Conservation (phyloP, 2,888 invertebrate species). For the Euzophera pinguis region DNA sequence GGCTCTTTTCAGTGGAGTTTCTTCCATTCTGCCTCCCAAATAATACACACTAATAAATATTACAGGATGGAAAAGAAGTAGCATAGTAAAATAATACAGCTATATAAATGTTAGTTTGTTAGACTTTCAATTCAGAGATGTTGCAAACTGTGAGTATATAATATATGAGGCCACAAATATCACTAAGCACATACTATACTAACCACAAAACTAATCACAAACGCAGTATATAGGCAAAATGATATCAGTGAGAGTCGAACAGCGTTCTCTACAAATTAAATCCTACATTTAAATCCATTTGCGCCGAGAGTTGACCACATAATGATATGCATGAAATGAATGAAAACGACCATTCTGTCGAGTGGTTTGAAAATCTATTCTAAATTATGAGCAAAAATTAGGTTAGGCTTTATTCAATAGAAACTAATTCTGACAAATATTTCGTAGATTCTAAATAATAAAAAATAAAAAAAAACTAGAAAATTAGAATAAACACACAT, state of each 20-base stretch:
- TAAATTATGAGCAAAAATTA: background rate
- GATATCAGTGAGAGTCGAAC: conserved; percentile 13
- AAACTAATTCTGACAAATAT: too few species aligned
- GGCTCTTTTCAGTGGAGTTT: too few species aligned
- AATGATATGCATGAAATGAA: conserved; percentile 10
- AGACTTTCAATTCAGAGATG: too few species aligned
- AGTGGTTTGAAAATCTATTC: conserved; percentile 15
- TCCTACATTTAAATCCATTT: conserved; percentile 13
- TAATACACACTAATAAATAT: too few species aligned
- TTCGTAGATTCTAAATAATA: too few species aligned
- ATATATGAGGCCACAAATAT: background rate
- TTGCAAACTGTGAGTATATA: background rate
- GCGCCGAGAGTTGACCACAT: conserved; percentile 7
- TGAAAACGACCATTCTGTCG: conserved; percentile 20
- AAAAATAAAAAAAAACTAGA: too few species aligned
- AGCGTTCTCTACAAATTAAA: conserved; percentile 15
- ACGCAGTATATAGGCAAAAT: conserved; percentile 12
- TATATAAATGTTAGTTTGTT: too few species aligned
- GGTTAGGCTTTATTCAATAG: background rate
- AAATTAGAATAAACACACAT: too few species aligned
- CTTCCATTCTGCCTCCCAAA: too few species aligned
- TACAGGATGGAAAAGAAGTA: too few species aligned
- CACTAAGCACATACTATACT: background rate
- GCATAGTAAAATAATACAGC: too few species aligned
- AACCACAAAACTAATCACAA: background rate